Percentiles rank a stretch among this genome's conserved stretches.
Conservation (phyloP, 2,113 vertebrate species). For the Calidris pugnax region DNA sequence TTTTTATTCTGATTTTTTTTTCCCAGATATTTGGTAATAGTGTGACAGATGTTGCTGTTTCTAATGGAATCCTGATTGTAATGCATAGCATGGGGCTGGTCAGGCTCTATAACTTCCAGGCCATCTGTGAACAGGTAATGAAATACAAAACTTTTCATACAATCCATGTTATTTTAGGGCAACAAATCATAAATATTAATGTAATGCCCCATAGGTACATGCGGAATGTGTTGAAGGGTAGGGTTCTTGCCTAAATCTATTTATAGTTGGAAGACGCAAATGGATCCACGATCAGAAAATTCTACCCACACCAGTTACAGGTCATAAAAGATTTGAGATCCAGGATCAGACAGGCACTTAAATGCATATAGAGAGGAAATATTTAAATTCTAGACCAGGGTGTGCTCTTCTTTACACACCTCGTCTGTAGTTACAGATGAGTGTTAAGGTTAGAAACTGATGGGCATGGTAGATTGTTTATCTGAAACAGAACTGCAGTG, state of each 20-base stretch:
- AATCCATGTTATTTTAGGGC: not conserved
- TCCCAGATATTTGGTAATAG: slow-evolving; percentile 89
- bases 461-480: not conserved
- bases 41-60: slow-evolving; percentile 87
- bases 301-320: not conserved
- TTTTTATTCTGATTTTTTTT: slow-evolving; percentile 23
- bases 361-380: not conserved
- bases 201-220: not conserved
- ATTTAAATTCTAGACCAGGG: not conserved
- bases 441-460: not conserved
- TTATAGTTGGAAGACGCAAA: not conserved
- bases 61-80: slow-evolving; percentile 90
- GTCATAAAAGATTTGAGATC: not conserved
- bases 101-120: slow-evolving; percentile 91
- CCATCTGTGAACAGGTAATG: slow-evolving; percentile 86
- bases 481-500: not conserved
- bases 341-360: not conserved
- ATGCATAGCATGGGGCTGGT: slow-evolving; percentile 88
- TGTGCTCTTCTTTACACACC: not conserved
- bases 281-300: not conserved
- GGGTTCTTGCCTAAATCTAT: not conserved
- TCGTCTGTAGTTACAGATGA: not conserved
- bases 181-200: not conserved
- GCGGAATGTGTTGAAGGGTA: not conserved
- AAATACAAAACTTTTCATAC: not conserved